Evolutionary conservation across 2,888 invertebrate species (phyloP).

Genomic region (Antheraea yamamai): DNA sequence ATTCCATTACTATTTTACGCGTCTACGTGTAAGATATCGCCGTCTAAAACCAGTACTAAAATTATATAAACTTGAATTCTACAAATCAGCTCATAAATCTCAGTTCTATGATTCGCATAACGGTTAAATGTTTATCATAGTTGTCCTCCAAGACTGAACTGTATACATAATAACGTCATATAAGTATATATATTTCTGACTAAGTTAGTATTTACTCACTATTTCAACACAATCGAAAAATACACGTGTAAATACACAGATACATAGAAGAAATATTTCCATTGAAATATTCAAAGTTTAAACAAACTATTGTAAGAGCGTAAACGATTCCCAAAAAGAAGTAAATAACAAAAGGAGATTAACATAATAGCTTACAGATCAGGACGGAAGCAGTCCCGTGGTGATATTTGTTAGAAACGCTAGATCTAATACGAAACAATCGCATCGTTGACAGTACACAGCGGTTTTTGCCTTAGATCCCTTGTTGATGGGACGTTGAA

Average conservation of each 20-base stretch:
- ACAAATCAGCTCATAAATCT: background rate
- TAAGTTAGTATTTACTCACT: background rate
- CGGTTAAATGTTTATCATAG: background rate
- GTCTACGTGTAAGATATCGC: background rate
- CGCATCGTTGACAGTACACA: constrained; percentile 22
- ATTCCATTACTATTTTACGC: too few species aligned
- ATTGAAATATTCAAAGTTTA: background rate
- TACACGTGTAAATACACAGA: background rate
- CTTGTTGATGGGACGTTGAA: constrained; percentile 15
- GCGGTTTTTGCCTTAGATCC: constrained; percentile 13
- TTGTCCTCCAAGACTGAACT: background rate
- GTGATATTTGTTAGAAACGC: constrained; percentile 2
- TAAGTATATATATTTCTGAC: background rate
- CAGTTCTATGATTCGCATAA: background rate
- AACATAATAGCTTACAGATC: constrained; percentile 21
- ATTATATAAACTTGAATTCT: background rate
- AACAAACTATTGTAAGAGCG: background rate
- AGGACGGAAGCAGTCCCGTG: constrained; percentile 6
- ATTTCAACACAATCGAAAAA: background rate
- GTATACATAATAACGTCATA: background rate
- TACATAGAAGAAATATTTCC: background rate
- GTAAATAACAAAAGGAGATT: constrained; percentile 14
- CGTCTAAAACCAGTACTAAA: background rate
- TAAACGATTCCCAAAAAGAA: constrained; percentile 11
- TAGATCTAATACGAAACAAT: constrained; percentile 15